phyloP scores from a whole-genome alignment of 2,888 invertebrate species.

The Oxycera nigricornis region DNA sequence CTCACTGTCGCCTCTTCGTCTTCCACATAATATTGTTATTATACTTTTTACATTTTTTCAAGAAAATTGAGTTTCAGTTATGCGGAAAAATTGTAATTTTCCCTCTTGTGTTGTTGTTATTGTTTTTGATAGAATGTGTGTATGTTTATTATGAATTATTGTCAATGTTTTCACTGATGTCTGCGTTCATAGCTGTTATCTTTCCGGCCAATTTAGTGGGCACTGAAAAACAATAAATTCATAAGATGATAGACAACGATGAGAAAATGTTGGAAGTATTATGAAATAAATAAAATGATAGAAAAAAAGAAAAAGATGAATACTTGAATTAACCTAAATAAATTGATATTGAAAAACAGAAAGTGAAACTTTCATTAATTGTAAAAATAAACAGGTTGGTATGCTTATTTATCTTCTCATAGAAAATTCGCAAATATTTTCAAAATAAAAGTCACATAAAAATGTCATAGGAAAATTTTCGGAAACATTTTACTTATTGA shows the following conservation, averaged over 20 bases:
- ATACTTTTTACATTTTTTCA: conserved; percentile 18
- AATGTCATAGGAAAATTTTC: too few species aligned
- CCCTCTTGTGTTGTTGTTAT: not conserved
- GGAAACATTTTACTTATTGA: too few species aligned
- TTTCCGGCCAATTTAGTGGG: conserved; percentile 30
- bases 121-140: not conserved
- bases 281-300: too few species aligned
- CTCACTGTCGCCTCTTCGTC: not conserved
- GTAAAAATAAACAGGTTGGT: too few species aligned
- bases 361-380: too few species aligned
- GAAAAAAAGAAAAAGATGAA: too few species aligned
- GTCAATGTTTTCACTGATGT: conserved; percentile 6
- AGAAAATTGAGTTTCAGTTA: conserved; percentile 39
- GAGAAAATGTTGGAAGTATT: too few species aligned
- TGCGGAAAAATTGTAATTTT: conserved; percentile 33
- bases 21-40: conserved; percentile 1
- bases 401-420: too few species aligned
- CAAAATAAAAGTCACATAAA: too few species aligned
- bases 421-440: too few species aligned
- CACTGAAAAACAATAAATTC: conserved; percentile 29
- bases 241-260: not conserved
- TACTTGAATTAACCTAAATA: too few species aligned
- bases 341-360: too few species aligned
- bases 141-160: not conserved
- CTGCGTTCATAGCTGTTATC: not conserved